Percentiles rank a stretch among this genome's conserved stretches.
Evolutionary conservation across 2,797 vertebrate species (phyloP).

Genomic region (Tenualosa thibaudeaui): DNA sequence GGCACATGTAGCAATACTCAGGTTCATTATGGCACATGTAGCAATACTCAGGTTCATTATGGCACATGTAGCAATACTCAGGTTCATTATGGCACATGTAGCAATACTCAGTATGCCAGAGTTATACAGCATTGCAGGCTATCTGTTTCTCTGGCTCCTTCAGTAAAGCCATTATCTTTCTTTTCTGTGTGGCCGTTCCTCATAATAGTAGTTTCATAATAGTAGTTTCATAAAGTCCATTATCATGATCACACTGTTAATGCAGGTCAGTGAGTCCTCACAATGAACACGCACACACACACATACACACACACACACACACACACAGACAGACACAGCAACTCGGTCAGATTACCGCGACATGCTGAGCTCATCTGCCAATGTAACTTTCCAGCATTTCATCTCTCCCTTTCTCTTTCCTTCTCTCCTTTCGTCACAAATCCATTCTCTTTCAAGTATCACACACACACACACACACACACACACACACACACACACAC

Average conservation of each 20-base stretch:
- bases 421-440: neutral
- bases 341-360: no score
- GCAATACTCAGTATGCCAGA: no score
- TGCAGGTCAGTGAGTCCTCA: constrained; percentile 16
- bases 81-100: no score
- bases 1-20: no score
- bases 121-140: no score
- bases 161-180: neutral
- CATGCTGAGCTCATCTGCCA: no score
- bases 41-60: no score
- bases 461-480: constrained; percentile 15
- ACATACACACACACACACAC: neutral
- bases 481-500: constrained; percentile 15
- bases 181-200: neutral
- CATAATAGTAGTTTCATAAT: constrained; percentile 25
- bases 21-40: neutral
- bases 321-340: neutral
- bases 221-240: constrained; percentile 29
- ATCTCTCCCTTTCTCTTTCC: neutral
- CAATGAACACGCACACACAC: neutral
- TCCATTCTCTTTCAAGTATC: no score
- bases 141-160: neutral
- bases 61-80: no score
- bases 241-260: neutral
- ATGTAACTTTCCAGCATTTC: no score